These are phyloP conservation scores for Caiman crocodilus DNA, from an alignment of 2,797 vertebrate genomes.

Conservation along the genomic window DNA sequence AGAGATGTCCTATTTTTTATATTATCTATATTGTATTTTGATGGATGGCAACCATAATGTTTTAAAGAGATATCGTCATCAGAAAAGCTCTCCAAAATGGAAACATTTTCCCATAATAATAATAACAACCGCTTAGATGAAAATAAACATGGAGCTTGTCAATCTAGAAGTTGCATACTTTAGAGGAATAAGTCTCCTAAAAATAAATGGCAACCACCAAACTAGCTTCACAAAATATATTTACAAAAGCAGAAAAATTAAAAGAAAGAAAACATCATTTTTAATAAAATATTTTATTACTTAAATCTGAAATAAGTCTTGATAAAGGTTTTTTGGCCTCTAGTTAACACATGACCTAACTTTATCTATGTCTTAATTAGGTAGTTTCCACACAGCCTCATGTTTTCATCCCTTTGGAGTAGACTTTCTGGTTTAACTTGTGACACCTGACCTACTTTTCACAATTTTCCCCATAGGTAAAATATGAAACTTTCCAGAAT, in stretches of 20 bases:
- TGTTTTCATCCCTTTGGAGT: constrained; percentile 28
- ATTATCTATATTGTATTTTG: background rate
- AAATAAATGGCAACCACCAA: fast-evolving
- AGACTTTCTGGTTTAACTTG: constrained; percentile 5
- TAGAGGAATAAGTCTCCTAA: background rate
- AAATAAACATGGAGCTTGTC: background rate
- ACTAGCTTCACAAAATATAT: background rate
- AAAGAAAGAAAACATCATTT: background rate
- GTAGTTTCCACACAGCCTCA: background rate
- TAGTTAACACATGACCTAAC: background rate
- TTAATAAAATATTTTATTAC: background rate
- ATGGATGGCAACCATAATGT: background rate
- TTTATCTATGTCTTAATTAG: constrained; percentile 46
- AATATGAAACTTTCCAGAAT: constrained; percentile 33
- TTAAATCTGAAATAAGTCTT: background rate
- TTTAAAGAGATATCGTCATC: background rate
- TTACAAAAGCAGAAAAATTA: background rate
- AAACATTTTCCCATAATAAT: background rate
- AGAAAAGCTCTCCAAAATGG: background rate
- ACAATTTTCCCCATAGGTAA: constrained; percentile 22
- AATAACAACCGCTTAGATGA: background rate
- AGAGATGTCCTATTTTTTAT: background rate
- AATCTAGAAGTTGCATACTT: background rate
- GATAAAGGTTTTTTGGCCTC: background rate
- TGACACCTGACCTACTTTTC: constrained; percentile 55